A percentile compares a stretch with the other conserved stretches of the same genome.
These are phyloP conservation scores for Odontocolon sp. DNA, from an alignment of 2,888 invertebrate genomes.

Conservation along the genomic window DNA sequence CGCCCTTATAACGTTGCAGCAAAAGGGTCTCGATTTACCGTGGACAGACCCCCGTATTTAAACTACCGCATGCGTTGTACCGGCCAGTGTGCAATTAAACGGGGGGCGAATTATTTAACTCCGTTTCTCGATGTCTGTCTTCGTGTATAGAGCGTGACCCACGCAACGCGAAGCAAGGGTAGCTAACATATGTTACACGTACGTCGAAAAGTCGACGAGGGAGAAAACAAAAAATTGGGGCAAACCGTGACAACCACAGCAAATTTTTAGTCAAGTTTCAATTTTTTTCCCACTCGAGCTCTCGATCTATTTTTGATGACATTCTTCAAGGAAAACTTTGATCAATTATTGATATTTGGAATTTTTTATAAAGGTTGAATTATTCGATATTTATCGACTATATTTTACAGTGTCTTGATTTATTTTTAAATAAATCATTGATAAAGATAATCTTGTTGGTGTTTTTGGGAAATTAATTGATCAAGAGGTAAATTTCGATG, in stretches of 20 bases:
- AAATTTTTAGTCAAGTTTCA: no score
- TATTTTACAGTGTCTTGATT: no score
- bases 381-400: no score
- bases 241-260: constrained; percentile 33
- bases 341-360: no score
- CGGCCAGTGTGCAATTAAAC: constrained; percentile 69
- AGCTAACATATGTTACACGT: constrained; percentile 60
- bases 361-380: no score
- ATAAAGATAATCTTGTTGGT: no score
- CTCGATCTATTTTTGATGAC: constrained; percentile 3
- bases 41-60: constrained; percentile 45
- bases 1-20: background rate
- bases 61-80: constrained; percentile 42
- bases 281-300: constrained; percentile 1
- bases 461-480: no score
- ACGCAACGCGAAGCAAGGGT: constrained; percentile 43
- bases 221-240: constrained; percentile 24
- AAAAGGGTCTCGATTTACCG: background rate
- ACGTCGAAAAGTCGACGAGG: constrained; percentile 59
- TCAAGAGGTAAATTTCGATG: no score
- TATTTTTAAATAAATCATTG: no score
- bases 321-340: background rate
- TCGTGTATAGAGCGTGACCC: constrained; percentile 49
- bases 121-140: constrained; percentile 63
- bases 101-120: constrained; percentile 74